phyloP scores from a whole-genome alignment of 2,113 vertebrate species.

The Thryonomys swinderianus region DNA sequence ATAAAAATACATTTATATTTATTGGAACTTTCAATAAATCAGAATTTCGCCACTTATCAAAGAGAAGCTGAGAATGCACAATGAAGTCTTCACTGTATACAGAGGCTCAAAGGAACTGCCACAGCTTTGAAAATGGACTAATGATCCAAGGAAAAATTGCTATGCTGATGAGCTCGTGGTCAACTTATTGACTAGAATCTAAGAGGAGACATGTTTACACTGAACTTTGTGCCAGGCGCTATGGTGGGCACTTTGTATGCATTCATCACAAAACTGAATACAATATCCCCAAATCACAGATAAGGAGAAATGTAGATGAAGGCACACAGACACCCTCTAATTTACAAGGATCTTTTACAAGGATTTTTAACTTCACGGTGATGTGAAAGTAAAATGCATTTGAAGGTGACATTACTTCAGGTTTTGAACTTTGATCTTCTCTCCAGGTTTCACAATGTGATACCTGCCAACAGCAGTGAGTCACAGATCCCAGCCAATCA shows the following conservation, averaged over 20 bases:
- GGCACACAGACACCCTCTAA: not conserved
- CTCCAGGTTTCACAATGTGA: not conserved
- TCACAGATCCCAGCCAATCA: not conserved
- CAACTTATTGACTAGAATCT: conserved; percentile 60
- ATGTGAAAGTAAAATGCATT: not conserved
- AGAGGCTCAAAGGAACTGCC: not conserved
- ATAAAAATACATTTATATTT: conserved; percentile 42
- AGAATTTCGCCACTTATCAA: not conserved
- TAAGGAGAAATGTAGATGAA: conserved; percentile 27
- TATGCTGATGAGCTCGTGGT: conserved; percentile 58
- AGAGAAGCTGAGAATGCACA: not conserved
- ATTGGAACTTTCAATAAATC: conserved; percentile 48
- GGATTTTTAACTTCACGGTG: not conserved
- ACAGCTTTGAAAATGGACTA: not conserved
- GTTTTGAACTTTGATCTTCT: not conserved
- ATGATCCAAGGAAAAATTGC: conserved; percentile 58
- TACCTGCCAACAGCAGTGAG: no score
- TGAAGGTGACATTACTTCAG: not conserved
- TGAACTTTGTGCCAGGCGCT: not conserved
- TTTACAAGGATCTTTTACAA: not conserved
- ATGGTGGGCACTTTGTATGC: not conserved
- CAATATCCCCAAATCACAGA: not conserved
- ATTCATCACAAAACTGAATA: conserved; percentile 49
- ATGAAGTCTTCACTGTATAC: not conserved
- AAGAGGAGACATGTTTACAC: conserved; percentile 1